Evolutionary conservation across 2,797 vertebrate species (phyloP).

Genomic region (Orestias chungarensis): DNA sequence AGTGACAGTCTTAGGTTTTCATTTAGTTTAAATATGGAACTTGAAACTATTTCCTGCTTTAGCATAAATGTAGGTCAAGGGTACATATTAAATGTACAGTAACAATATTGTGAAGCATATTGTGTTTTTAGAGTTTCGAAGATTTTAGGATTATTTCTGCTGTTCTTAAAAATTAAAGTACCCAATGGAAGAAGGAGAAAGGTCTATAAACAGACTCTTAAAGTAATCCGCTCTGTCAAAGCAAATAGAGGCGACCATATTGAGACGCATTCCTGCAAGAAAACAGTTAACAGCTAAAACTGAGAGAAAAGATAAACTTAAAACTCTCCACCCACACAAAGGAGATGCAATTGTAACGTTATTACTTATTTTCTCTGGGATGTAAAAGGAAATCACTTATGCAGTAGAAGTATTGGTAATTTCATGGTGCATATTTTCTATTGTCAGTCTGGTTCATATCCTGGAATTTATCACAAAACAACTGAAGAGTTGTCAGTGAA

Average conservation of each 20-base stretch:
- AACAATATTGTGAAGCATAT: not conserved
- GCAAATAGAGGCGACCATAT: slow-evolving; percentile 36
- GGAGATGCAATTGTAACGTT: slow-evolving; percentile 49
- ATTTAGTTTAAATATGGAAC: not conserved
- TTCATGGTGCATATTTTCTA: slow-evolving; percentile 27
- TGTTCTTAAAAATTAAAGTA: not conserved
- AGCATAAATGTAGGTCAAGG: not conserved
- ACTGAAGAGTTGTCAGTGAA: slow-evolving; percentile 11
- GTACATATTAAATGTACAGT: not conserved
- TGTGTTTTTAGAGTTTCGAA: not conserved
- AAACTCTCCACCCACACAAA: slow-evolving; percentile 43
- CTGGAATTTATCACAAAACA: slow-evolving; percentile 16
- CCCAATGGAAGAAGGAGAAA: not conserved
- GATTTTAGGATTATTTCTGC: not conserved
- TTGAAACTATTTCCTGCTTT: not conserved
- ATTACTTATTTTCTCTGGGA: slow-evolving; percentile 42
- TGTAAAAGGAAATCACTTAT: slow-evolving; percentile 48
- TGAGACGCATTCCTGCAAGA: slow-evolving; percentile 33
- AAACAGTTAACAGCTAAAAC: slow-evolving; percentile 41
- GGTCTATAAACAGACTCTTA: slow-evolving; percentile 8
- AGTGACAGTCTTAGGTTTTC: not conserved
- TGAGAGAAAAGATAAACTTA: slow-evolving; percentile 40
- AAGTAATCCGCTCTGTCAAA: slow-evolving; percentile 33
- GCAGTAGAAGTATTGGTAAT: slow-evolving; percentile 42
- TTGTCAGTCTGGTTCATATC: not conserved